Base-by-base conservation (phyloP, 2,888 invertebrate genomes). In the Phyto melanocephala region DNA sequence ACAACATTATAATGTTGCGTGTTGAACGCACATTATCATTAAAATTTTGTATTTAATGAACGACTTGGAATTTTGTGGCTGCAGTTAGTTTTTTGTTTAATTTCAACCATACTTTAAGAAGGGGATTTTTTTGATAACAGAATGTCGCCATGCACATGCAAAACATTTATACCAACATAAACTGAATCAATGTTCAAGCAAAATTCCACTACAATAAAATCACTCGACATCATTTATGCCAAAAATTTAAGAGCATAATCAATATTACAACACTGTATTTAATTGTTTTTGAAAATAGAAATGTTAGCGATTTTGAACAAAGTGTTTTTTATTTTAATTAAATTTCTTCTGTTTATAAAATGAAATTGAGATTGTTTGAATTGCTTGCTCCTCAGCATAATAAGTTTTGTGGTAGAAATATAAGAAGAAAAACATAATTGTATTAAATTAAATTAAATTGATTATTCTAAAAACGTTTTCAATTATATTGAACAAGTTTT, bases 21-120 rank as follows among this genome's bases (percentile, higher is more conserved):
- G 82, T 75, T 82, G 54, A 79, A 82, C 70, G 75, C 82, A 75
- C 82, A 79, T 82, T 75, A 82, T 75, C 82, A 75, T 79, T 81
- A 77, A 52, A 7, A 62, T 62, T 45, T 67, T 58, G 42, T 47
- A 47, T 74, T 81, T 65, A 52, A 52, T 62, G 54, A 78, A 63
- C 37, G 24, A 6, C 22, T 52, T 24, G 13, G 33, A 33, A 68
- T 62, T 63, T 63, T 54, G 33, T 4, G 35, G 47, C 22, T 75
- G 52, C 40, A 67, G 37, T 65, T n/a, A n/a, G n/a, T n/a, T n/a
- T 52, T 42, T 50, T 80, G 52, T 68, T 63, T n/a, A 37, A 17
- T 17, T 45, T 24, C 40, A 54, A 1, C 45, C 8, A 17, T n/a
- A 17, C 13, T 71, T 68, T 54, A 37, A 67, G 5, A 45, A n/a